Conservation (phyloP, 1,140 invertebrate genomes). For the Scylla paramamosain region DNA sequence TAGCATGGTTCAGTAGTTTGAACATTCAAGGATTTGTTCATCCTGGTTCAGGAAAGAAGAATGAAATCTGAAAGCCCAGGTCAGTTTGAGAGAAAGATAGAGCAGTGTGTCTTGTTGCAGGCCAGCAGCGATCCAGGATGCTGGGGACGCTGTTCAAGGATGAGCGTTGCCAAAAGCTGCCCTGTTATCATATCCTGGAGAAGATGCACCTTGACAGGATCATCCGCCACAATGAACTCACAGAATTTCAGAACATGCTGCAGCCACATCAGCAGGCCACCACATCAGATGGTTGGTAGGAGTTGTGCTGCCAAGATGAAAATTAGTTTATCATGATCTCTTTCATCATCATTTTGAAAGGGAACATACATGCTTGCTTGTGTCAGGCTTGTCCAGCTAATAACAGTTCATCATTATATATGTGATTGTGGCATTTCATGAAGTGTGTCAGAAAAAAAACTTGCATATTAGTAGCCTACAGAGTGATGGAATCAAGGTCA, state of each 20-base stretch:
- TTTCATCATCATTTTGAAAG: neutral
- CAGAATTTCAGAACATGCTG: slow-evolving; percentile 95
- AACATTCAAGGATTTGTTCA: neutral
- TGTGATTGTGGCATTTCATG: too few species aligned
- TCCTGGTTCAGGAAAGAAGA: too few species aligned
- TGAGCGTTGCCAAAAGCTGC: slow-evolving; percentile 96
- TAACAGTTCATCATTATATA: too few species aligned
- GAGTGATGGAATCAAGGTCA: too few species aligned
- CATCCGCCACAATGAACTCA: slow-evolving; percentile 93
- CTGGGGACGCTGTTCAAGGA: slow-evolving; percentile 98
- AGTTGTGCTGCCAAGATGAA: slow-evolving; percentile 65
- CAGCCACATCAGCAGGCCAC: slow-evolving; percentile 97
- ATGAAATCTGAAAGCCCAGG: too few species aligned
- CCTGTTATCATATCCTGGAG: slow-evolving; percentile 96
- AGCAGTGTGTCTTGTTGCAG: slow-evolving; percentile 39
- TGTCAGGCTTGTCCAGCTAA: too few species aligned
- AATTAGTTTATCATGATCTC: slow-evolving; percentile 80
- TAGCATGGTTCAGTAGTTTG: too few species aligned
- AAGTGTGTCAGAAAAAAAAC: too few species aligned
- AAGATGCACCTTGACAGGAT: slow-evolving; percentile 99
- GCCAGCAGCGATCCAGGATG: slow-evolving; percentile 97
- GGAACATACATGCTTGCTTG: neutral
- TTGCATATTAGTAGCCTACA: too few species aligned
- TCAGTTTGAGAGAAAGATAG: neutral
- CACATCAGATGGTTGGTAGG: slow-evolving; percentile 85